Evolutionary conservation across 2,797 vertebrate genomes (phyloP).

Genomic region (Smutsia temminckii): DNA sequence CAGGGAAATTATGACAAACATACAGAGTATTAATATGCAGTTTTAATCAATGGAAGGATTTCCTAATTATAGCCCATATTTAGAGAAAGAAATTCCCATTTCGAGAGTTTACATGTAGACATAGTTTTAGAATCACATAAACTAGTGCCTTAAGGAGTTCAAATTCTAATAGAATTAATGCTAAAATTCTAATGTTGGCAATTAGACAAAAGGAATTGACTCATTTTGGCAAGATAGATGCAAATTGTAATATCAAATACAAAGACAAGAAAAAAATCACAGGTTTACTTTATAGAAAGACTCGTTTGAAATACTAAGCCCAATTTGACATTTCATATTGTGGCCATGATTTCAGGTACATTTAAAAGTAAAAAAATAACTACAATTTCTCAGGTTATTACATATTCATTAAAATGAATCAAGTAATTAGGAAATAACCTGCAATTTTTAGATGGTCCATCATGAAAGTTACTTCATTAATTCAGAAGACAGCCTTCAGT

Average conservation of each 20-base stretch:
- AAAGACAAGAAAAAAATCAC: background rate
- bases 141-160: background rate
- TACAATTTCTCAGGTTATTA: background rate
- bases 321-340: background rate
- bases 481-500: slow-evolving; percentile 44
- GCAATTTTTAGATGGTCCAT: background rate
- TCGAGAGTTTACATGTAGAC: background rate
- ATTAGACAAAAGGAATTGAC: background rate
- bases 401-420: background rate
- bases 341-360: slow-evolving; percentile 17
- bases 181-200: background rate
- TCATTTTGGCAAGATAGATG: slow-evolving; percentile 13
- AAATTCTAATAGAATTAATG: background rate
- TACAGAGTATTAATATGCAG: background rate
- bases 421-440: slow-evolving; percentile 6
- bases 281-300: background rate
- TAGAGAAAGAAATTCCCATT: background rate
- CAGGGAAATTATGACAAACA: background rate
- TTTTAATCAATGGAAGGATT: background rate
- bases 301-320: background rate
- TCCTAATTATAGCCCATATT: background rate
- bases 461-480: slow-evolving; percentile 52
- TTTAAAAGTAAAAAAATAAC: background rate
- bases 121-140: background rate
- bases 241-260: background rate